phyloP scores from a whole-genome alignment of 2,888 invertebrate species.

The Apamea crenata region DNA sequence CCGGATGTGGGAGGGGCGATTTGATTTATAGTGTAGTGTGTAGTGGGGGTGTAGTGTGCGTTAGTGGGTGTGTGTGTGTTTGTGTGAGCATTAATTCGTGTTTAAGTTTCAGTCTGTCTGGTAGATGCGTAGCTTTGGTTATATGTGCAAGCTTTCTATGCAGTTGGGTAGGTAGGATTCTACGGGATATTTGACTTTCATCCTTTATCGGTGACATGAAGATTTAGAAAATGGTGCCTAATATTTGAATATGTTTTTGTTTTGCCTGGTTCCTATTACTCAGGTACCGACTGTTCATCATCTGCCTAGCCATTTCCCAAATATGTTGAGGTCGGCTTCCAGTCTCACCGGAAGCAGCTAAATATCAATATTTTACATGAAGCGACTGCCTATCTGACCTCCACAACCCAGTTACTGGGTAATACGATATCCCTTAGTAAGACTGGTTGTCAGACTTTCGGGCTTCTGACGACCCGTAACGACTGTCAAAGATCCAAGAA shows the following conservation, averaged over 20 bases:
- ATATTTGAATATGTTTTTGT: not conserved
- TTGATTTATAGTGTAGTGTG: conserved; percentile 86
- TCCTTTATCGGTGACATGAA: not conserved
- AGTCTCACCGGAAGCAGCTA: not conserved
- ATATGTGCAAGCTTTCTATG: conserved; percentile 44
- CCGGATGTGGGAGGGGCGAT: conserved; percentile 87
- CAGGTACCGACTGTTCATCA: not conserved
- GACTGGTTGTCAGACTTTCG: not conserved
- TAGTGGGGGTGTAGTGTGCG: conserved; percentile 63
- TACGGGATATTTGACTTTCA: conserved; percentile 1
- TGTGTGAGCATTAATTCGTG: conserved; percentile 64
- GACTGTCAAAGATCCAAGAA: not conserved
- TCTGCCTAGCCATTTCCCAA: not conserved
- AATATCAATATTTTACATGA: not conserved
- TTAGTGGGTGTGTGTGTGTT: conserved; percentile 37
- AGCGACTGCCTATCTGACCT: not conserved
- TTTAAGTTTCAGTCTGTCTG: conserved; percentile 59
- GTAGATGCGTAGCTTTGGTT: conserved; percentile 38
- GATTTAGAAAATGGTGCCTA: not conserved
- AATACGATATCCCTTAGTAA: not conserved
- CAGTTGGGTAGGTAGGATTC: conserved; percentile 17
- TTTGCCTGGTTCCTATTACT: not conserved
- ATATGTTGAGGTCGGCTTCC: not conserved
- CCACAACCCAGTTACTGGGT: not conserved
- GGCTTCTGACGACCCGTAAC: not conserved